Percentiles rank a stretch among this genome's conserved stretches.
Conservation (phyloP, 1,140 invertebrate genomes). For the Lysiphlebus fabarum region DNA sequence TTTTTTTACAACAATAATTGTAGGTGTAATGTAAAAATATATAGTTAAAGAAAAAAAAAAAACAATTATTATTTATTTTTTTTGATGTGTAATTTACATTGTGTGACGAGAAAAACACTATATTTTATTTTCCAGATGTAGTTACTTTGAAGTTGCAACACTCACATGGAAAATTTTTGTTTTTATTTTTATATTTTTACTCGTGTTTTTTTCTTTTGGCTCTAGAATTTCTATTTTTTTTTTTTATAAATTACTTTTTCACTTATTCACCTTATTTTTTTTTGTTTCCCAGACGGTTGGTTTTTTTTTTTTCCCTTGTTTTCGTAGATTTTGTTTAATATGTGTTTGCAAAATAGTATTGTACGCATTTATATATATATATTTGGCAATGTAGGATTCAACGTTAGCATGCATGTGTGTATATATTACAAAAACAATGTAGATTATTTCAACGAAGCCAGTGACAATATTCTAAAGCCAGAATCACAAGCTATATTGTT, state of each 20-base stretch:
- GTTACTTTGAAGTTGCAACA: constrained; percentile 23
- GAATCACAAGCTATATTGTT: too few relatives aligned
- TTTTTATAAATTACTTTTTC: too few relatives aligned
- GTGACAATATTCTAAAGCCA: too few relatives aligned
- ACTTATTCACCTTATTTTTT: neutral
- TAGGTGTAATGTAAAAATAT: too few relatives aligned
- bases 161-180: constrained; percentile 21
- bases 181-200: neutral
- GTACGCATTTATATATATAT: neutral
- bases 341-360: neutral
- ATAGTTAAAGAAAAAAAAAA: too few relatives aligned
- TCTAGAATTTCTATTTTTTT: neutral
- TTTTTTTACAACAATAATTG: too few relatives aligned
- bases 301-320: too few relatives aligned
- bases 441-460: constrained; percentile 20
- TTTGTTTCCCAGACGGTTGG: too few relatives aligned
- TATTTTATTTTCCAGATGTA: neutral
- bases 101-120: constrained; percentile 22
- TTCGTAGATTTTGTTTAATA: neutral
- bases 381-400: neutral
- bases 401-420: neutral
- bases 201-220: neutral
- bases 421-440: constrained; percentile 8
- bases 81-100: constrained; percentile 21
- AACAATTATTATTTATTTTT: too few relatives aligned